Evolutionary conservation across 2,113 vertebrate species (phyloP).

Genomic region (Dasyurus viverrinus): DNA sequence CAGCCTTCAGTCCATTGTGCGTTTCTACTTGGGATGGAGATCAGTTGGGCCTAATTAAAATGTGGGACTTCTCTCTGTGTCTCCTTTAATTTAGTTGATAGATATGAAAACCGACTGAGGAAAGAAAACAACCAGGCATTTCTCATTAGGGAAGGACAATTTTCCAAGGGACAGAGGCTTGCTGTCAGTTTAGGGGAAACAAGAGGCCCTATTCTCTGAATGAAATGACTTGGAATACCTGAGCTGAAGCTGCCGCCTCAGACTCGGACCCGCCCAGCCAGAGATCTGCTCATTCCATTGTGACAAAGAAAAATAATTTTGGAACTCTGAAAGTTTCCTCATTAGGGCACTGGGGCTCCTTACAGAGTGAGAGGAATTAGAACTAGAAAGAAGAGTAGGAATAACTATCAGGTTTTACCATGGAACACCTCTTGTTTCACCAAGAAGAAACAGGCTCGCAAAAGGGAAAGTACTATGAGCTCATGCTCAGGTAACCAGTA

Average conservation of each 20-base stretch:
- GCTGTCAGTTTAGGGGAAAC: conserved; percentile 56
- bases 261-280: background rate
- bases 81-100: conserved; percentile 76
- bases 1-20: background rate
- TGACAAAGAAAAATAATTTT: conserved; percentile 62
- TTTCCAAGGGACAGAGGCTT: conserved; percentile 44
- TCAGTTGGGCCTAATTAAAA: conserved; percentile 54
- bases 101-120: conserved; percentile 65
- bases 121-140: conserved; percentile 65
- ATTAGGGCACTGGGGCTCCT: conserved; percentile 66
- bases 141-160: conserved; percentile 69
- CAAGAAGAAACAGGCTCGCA: background rate
- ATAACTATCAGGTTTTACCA: background rate
- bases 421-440: background rate
- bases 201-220: conserved; percentile 11
- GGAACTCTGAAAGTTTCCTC: conserved; percentile 72
- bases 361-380: conserved; percentile 3
- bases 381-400: background rate
- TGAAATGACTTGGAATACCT: conserved; percentile 39
- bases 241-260: background rate
- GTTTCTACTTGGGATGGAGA: background rate
- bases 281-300: conserved; percentile 48
- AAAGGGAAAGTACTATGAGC: background rate
- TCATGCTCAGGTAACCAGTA: background rate
- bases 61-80: conserved; percentile 62